These are phyloP conservation scores for Eupeodes latifasciatus DNA, from an alignment of 2,888 invertebrate genomes.

Conservation along the genomic window DNA sequence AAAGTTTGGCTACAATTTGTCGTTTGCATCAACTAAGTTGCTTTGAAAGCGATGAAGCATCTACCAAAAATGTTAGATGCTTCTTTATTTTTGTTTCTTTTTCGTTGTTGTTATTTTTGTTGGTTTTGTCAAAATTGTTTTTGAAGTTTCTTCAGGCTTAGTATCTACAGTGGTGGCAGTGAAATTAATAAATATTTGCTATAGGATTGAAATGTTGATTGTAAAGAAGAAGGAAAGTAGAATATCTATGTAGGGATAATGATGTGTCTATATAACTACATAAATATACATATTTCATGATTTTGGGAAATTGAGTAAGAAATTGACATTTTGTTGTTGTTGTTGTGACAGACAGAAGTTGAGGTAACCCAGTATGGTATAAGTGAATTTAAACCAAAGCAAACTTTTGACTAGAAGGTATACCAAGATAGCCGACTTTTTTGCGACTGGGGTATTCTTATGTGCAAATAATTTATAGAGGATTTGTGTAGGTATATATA, in stretches of 20 bases:
- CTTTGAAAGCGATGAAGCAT: background rate
- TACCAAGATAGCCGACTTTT: too few relatives aligned
- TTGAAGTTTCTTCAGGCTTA: conserved; percentile 51
- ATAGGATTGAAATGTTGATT: conserved; percentile 65
- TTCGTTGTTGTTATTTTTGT: conserved; percentile 14
- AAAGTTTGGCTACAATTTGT: conserved; percentile 43
- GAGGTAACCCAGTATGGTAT: too few relatives aligned
- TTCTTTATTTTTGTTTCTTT: conserved; percentile 3
- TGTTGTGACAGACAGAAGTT: background rate
- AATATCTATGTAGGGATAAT: too few relatives aligned
- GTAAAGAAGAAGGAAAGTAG: conserved; percentile 8
- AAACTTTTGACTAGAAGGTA: too few relatives aligned
- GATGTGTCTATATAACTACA: too few relatives aligned
- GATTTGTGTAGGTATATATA: too few relatives aligned
- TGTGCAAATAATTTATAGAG: too few relatives aligned
- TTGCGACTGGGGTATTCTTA: too few relatives aligned
- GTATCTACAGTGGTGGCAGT: background rate
- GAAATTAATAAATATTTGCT: conserved; percentile 69
- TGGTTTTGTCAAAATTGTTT: conserved; percentile 59
- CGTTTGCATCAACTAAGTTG: conserved; percentile 5
- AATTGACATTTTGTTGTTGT: background rate
- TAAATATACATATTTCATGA: background rate
- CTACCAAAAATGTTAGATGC: too few relatives aligned
- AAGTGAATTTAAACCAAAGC: too few relatives aligned
- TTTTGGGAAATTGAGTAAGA: background rate